Base-by-base conservation (phyloP, 2,113 vertebrate species). In the Prunella himalayana region DNA sequence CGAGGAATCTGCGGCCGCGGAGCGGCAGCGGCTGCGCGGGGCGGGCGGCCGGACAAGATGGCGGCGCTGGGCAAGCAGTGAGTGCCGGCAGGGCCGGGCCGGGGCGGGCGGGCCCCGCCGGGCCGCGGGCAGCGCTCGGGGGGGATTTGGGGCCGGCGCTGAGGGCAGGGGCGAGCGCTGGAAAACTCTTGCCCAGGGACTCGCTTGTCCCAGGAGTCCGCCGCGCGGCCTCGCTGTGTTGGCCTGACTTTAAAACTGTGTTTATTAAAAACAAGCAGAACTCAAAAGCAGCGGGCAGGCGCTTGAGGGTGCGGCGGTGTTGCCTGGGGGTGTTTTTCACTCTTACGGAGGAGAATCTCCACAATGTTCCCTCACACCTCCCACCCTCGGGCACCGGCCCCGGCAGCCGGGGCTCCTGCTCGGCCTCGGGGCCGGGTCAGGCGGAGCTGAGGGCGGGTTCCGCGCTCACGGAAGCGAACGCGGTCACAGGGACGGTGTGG, bases 21-120 rank as follows among this genome's bases (percentile, higher is more conserved):
- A 94, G 33, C 60, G 4, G 79, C 51, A 51, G 77, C 42, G 14
- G 31, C 27, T 12, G 59, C 84, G 20, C 61, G 39, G 83, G 53
- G 65, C 3, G 45, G 59, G 86, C 73, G 90, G 84, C 51, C 88
- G 51, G 86, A 76, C 92, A 98, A 98, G 96, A 99, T 99, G 98
- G 98, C 98, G 97, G 97, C 98, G 65, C 84, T 98, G 76, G 92
- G 98, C 91, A 98, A 97, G 97, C 98, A 98, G 98, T 98, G 97
- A 98, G 98, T 98, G 96, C 30, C 28, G 17, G 82, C 45, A 70
- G 92, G 73, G 79, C 79, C 35, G 82, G 82, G 75, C 79, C 35
- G 82, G 82, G 75, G 19, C 18, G 4, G 54, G 15, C 20, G 37
- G 22, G 27, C 27, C 7, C 2, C 3, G 11, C 63, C 15, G 89